Conservation (phyloP, 2,113 vertebrate genomes). For the Redunca redunca region DNA sequence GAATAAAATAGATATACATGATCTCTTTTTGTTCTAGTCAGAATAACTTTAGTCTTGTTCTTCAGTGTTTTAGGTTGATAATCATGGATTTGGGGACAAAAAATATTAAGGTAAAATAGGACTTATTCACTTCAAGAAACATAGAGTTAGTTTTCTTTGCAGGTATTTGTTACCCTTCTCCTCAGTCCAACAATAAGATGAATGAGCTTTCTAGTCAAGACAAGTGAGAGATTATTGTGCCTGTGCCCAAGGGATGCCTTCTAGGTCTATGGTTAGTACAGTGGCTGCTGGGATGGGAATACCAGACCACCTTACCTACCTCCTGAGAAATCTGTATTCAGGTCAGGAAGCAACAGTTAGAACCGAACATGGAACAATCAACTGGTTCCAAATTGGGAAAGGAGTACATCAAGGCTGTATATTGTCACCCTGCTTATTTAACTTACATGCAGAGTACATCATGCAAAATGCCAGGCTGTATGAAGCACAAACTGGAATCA, state of each 20-base stretch:
- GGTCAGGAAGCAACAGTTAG: background rate
- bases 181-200: background rate
- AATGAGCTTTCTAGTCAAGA: background rate
- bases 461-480: background rate
- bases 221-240: background rate
- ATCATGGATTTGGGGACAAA: background rate
- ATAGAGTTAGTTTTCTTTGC: background rate
- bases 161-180: background rate
- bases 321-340: background rate
- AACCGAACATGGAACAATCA: background rate
- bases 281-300: background rate
- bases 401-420: background rate
- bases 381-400: background rate
- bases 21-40: conserved; percentile 29
- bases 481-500: background rate
- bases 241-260: background rate
- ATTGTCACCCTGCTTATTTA: background rate
- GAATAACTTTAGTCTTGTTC: background rate
- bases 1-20: background rate
- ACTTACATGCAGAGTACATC: background rate
- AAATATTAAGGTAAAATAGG: background rate
- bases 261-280: background rate
- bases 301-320: background rate
- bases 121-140: background rate
- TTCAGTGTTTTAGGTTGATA: background rate